Evolutionary conservation across 2,888 invertebrate species (phyloP).

Genomic region (Euphydryas editha): DNA sequence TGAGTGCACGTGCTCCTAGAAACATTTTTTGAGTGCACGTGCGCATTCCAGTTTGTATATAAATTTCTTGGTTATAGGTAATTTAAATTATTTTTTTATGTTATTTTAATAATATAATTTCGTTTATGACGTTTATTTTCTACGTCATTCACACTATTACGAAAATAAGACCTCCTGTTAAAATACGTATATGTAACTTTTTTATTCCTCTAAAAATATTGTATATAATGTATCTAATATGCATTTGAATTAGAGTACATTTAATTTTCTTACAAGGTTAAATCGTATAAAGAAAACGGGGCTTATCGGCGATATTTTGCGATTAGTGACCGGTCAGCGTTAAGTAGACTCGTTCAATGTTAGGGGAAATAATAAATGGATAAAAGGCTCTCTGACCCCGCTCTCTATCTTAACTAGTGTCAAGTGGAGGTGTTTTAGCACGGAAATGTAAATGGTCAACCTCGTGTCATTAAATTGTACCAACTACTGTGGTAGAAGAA

Average conservation of each 20-base stretch:
- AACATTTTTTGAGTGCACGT: too few species aligned
- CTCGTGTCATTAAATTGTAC: constrained; percentile 8
- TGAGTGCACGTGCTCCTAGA: too few species aligned
- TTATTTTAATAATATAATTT: too few species aligned
- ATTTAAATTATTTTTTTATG: too few species aligned
- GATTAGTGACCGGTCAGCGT: constrained; percentile 72
- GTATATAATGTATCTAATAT: neutral
- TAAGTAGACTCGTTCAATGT: constrained; percentile 63
- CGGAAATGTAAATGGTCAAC: constrained; percentile 7
- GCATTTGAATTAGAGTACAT: neutral
- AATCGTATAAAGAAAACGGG: constrained; percentile 58
- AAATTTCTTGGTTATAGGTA: too few species aligned
- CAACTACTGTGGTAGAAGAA: neutral
- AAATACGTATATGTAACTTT: neutral
- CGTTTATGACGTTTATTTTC: too few species aligned
- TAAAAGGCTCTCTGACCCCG: constrained; percentile 60
- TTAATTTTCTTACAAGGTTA: constrained; percentile 25
- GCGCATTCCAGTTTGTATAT: too few species aligned
- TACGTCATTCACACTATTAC: too few species aligned
- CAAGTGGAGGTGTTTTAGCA: constrained; percentile 46
- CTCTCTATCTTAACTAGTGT: constrained; percentile 75
- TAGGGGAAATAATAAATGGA: constrained; percentile 57
- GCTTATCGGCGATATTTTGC: constrained; percentile 73
- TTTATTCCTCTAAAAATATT: neutral
- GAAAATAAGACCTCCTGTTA: neutral